phyloP scores from a whole-genome alignment of 2,888 invertebrate genomes.

The Dasysyrphus albostriatus region DNA sequence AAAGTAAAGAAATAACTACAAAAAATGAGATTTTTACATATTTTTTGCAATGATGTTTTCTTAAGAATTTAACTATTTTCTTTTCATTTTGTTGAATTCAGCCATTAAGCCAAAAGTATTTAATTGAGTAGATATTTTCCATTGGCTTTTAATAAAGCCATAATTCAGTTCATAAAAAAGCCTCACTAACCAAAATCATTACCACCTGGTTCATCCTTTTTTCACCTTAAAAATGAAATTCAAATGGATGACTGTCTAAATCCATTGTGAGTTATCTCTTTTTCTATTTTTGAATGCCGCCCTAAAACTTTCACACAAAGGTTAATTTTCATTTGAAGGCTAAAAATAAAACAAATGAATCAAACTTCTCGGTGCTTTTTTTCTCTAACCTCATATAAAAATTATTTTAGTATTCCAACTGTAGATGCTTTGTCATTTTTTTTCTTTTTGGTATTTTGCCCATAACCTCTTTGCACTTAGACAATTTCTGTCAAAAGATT shows the following conservation, averaged over 20 bases:
- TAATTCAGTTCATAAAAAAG: neutral
- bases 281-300: neutral
- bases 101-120: too few species aligned
- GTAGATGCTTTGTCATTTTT: neutral
- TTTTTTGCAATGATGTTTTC: too few species aligned
- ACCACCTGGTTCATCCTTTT: neutral
- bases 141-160: too few species aligned
- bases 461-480: slow-evolving; percentile 5
- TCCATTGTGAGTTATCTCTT: neutral
- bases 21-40: too few species aligned
- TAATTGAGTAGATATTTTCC: too few species aligned
- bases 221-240: neutral
- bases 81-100: too few species aligned
- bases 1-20: too few species aligned
- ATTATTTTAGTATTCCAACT: neutral
- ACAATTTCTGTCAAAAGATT: slow-evolving; percentile 12
- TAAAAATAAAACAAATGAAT: neutral
- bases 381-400: neutral
- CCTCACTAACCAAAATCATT: neutral
- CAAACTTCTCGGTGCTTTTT: neutral
- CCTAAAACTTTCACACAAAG: slow-evolving; percentile 8
- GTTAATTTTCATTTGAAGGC: neutral
- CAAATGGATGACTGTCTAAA: neutral
- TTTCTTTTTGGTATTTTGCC: neutral
- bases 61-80: too few species aligned